Conservation (phyloP, 2,888 invertebrate species). For the Trachelus stipa region DNA sequence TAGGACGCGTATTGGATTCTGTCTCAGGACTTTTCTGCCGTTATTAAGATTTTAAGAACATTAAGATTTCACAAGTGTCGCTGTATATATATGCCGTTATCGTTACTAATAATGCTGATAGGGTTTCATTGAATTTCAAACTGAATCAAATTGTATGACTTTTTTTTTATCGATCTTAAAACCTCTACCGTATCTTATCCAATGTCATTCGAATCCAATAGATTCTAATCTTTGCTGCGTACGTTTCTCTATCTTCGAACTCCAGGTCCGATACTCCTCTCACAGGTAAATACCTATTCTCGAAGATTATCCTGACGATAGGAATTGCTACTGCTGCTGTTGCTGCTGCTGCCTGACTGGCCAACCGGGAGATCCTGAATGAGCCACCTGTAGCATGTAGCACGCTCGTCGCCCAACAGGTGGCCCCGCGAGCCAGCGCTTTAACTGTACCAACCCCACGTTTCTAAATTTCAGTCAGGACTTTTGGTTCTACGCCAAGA, state of each 20-base stretch:
- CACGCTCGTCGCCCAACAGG: constrained; percentile 20
- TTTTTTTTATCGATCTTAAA: too few relatives aligned
- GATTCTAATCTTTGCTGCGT: not conserved
- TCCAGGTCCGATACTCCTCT: too few relatives aligned
- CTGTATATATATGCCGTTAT: too few relatives aligned
- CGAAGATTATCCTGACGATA: too few relatives aligned
- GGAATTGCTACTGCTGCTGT: too few relatives aligned
- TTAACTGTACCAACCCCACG: not conserved
- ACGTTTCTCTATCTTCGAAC: not conserved
- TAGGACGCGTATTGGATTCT: constrained; percentile 26
- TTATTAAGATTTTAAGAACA: not conserved
- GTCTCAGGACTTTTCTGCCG: not conserved
- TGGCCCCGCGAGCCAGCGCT: constrained; percentile 12
- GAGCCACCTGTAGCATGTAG: constrained; percentile 27
- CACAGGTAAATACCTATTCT: too few relatives aligned
- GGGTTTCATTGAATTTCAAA: too few relatives aligned
- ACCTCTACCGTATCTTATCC: too few relatives aligned
- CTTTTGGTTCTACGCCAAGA: not conserved
- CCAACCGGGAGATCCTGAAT: constrained; percentile 7
- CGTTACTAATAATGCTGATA: too few relatives aligned
- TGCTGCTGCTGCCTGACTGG: not conserved
- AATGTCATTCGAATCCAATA: not conserved
- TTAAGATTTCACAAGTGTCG: not conserved
- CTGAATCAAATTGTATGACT: too few relatives aligned
- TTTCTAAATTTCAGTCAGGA: not conserved